Conservation (phyloP, 2,888 invertebrate genomes). For the Eristalis pertinax region DNA sequence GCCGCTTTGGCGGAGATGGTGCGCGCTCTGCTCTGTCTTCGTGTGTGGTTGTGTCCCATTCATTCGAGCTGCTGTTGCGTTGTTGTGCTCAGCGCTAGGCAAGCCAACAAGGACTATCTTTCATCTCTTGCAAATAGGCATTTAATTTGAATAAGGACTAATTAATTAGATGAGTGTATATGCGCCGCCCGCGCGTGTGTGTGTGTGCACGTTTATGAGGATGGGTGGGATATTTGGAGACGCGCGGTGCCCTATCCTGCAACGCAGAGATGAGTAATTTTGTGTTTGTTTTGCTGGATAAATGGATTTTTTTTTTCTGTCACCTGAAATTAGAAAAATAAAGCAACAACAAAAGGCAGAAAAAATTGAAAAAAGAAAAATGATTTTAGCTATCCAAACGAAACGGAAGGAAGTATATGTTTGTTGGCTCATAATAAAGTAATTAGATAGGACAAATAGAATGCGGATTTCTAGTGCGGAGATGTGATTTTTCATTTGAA, state of each 20-base stretch:
- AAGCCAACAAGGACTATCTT: slow-evolving; percentile 68
- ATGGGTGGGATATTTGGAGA: background rate
- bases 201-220: background rate
- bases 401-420: slow-evolving; percentile 21
- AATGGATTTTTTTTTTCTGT: slow-evolving; percentile 47
- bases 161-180: slow-evolving; percentile 68
- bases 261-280: slow-evolving; percentile 55
- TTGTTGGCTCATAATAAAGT: slow-evolving; percentile 64
- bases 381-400: slow-evolving; percentile 24
- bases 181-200: background rate
- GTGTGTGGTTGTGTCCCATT: slow-evolving; percentile 28
- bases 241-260: slow-evolving; percentile 19
- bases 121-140: slow-evolving; percentile 71
- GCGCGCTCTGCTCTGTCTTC: background rate
- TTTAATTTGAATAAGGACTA: slow-evolving; percentile 72
- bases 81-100: slow-evolving; percentile 33
- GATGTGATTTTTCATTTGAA: slow-evolving; percentile 8
- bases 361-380: slow-evolving; percentile 20
- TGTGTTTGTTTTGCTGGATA: slow-evolving; percentile 52
- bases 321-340: slow-evolving; percentile 52
- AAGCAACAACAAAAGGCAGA: slow-evolving; percentile 24
- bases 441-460: slow-evolving; percentile 61
- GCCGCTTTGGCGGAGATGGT: background rate
- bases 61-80: slow-evolving; percentile 2
- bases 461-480: slow-evolving; percentile 7